Percentiles rank a stretch among this genome's conserved stretches.
phyloP scores from a whole-genome alignment of 92 coral and sea anemone genomes.

The Chrysogorgia sp. region DNA sequence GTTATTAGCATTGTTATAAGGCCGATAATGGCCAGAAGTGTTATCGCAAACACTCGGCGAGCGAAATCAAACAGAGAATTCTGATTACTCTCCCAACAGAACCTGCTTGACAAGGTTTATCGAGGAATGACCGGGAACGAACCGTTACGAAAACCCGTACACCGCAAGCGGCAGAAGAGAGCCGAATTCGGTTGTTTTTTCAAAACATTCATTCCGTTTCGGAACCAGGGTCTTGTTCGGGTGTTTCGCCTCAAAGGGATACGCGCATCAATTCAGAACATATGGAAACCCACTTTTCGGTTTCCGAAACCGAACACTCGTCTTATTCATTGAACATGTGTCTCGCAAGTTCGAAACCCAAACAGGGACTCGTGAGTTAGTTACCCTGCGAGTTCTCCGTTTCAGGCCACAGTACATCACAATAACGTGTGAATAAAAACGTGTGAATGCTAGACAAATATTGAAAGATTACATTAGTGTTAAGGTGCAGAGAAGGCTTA shows the following conservation, averaged over 20 bases:
- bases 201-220: constrained; percentile 19
- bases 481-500: background rate
- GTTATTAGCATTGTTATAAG: constrained; percentile 93
- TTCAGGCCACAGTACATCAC: background rate
- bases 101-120: background rate
- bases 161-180: constrained; percentile 23
- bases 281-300: constrained; percentile 46
- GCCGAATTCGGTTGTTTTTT: background rate
- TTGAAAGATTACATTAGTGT: constrained; percentile 31
- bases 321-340: constrained; percentile 49
- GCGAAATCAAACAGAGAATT: constrained; percentile 48
- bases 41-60: constrained; percentile 66
- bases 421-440: constrained; percentile 14
- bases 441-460: constrained; percentile 44
- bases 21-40: constrained; percentile 75
- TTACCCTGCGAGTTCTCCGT: background rate
- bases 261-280: constrained; percentile 24
- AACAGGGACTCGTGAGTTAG: background rate
- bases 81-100: constrained; percentile 12
- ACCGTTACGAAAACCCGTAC: background rate
- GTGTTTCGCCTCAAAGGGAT: constrained; percentile 32
- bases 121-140: background rate
- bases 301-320: constrained; percentile 39
- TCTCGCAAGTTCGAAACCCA: background rate
- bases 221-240: constrained; percentile 33